Percentiles rank a stretch among this genome's conserved stretches.
These are phyloP conservation scores for Caradrina kadenii DNA, from an alignment of 2,888 invertebrate genomes.

Conservation along the genomic window DNA sequence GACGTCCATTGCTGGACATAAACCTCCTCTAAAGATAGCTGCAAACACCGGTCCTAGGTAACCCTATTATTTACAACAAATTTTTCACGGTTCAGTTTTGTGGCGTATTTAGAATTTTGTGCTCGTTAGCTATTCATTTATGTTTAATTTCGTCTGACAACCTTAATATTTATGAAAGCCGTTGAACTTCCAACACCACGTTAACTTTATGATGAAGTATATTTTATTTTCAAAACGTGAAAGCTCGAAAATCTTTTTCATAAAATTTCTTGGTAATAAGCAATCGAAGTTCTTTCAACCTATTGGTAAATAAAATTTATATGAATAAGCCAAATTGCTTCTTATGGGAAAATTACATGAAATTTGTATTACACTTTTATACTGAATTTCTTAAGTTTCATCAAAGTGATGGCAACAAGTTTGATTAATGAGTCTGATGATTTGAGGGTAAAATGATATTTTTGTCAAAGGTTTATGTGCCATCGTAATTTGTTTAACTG, in stretches of 20 bases:
- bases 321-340: conserved; percentile 23
- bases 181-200: conserved; percentile 25
- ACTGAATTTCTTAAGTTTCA: conserved; percentile 2
- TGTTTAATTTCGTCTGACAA: conserved; percentile 18
- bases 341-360: conserved; percentile 5
- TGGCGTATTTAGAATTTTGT: not conserved
- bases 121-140: not conserved
- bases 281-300: conserved; percentile 23
- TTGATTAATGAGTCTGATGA: conserved; percentile 14
- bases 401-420: conserved; percentile 19
- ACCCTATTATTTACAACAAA: too few relatives aligned
- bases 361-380: conserved; percentile 21
- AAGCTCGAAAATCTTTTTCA: conserved; percentile 28
- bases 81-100: too few relatives aligned
- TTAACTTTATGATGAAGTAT: conserved; percentile 36
- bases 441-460: not conserved
- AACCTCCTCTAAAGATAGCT: too few relatives aligned
- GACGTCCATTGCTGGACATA: too few relatives aligned
- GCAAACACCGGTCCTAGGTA: too few relatives aligned
- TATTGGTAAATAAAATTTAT: conserved; percentile 34
- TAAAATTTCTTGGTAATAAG: conserved; percentile 27
- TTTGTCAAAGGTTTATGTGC: too few relatives aligned
- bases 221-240: conserved; percentile 18
- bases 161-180: conserved; percentile 21
- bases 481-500: too few relatives aligned